Evolutionary conservation across 2,888 invertebrate genomes (phyloP), one percentile per base, ranked within the genome.

Genomic region (Aphidoletes aphidimyza): DNA sequence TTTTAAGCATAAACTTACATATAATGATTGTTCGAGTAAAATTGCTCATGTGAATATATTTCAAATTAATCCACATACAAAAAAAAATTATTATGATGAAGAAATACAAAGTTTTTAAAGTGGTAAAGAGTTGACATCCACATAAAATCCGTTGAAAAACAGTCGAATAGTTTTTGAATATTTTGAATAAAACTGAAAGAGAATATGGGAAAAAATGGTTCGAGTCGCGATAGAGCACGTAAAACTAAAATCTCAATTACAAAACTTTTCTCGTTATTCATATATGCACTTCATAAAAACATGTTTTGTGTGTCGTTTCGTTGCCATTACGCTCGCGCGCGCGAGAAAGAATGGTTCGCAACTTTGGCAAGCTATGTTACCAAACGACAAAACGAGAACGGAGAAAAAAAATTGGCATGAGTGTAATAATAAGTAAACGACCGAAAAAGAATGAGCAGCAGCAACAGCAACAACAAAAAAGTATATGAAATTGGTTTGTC

Each of bases 201-300:
- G 54, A 3, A 11, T 1, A 11, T 22, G 26, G 22, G 26, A 54
- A 26, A 19, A 47, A 47, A 47, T 47, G 19, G 19, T 5, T 17
- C 3, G 26, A 22, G 26, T 22, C 22, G 26, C 54, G 54, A 54
- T 11, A 47, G 6, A 47, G 47, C 69, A 69, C 69, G n/a, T 69
- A 30, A 69, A 69, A 69, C 69, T 69, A 69, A 69, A 69, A 69
- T 69, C 69, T 69, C 69, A 69, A 69, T 69, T 69, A 69, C 26
- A 69, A 69, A 69, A 69, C 11, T 69, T 69, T 69, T 69, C 69
- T 69, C 69, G 69, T 69, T 69, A 69, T 69, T 69, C 69, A 69
- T 69, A 69, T 69, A 69, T 69, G 69, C 69, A 69, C 69, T 69
- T 69, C 69, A 69, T 69, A 69, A 69, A 69, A 69, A 69, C 69